A percentile compares a stretch with the other conserved stretches of the same genome.
phyloP scores from a whole-genome alignment of 2,797 vertebrate genomes.

The Smutsia temminckii region DNA sequence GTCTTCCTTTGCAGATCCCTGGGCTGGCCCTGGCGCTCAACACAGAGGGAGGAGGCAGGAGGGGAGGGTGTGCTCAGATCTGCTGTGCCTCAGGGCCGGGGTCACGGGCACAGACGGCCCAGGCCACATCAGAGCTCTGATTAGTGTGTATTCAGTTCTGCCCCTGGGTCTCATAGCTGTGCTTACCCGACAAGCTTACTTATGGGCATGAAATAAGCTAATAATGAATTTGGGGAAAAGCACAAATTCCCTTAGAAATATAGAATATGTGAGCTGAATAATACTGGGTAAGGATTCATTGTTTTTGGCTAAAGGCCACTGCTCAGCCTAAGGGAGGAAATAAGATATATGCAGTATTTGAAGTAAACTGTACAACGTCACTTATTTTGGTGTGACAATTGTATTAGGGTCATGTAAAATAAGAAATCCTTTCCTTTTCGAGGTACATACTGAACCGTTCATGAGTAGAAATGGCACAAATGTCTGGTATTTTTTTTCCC shows the following conservation, averaged over 20 bases:
- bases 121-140: not conserved
- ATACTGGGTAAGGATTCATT: not conserved
- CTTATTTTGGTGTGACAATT: not conserved
- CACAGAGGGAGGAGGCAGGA: not conserved
- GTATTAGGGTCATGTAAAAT: not conserved
- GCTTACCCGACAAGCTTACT: not conserved
- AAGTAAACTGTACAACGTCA: constrained; percentile 11
- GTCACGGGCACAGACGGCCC: not conserved
- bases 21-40: not conserved
- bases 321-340: constrained; percentile 13
- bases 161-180: accelerated
- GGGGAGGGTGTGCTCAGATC: not conserved
- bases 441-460: not conserved
- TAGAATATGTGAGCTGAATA: not conserved
- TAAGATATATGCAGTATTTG: not conserved
- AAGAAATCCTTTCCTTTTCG: not conserved
- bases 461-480: not conserved
- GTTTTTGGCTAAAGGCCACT: constrained; percentile 22
- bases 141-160: not conserved
- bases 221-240: not conserved
- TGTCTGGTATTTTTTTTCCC: not conserved
- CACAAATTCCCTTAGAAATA: not conserved
- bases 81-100: not conserved
- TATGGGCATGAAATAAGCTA: not conserved
- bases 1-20: not conserved